Percentiles rank a stretch among this genome's conserved stretches.
These are phyloP conservation scores for Diplosoma virens DNA, from an alignment of 23 tunicate species.

Conservation along the genomic window DNA sequence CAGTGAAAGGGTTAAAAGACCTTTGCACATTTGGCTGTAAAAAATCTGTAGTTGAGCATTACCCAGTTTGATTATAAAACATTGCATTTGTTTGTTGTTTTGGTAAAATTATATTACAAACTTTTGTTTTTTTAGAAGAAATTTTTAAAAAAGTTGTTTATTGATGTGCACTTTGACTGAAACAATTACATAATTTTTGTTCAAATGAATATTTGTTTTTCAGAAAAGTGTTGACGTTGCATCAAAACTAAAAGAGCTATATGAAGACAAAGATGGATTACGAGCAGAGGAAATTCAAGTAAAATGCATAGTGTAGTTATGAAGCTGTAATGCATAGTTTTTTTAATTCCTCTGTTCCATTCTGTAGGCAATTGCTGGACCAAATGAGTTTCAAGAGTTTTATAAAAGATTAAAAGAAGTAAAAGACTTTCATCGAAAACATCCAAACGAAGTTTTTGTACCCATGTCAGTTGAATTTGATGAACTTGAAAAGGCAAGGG, in stretches of 20 bases:
- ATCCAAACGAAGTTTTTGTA: constrained; percentile 81
- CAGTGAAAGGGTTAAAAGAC: too few species aligned
- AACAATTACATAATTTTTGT: too few species aligned
- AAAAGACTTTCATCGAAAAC: constrained; percentile 84
- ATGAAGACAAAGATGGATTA: constrained; percentile 83
- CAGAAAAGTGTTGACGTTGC: constrained; percentile 39
- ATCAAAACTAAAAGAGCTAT: constrained; percentile 52
- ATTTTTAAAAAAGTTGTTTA: too few species aligned
- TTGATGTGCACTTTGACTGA: too few species aligned
- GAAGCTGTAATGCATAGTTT: too few species aligned
- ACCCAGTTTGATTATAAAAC: not conserved
- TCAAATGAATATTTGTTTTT: not conserved
- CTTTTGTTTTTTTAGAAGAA: too few species aligned
- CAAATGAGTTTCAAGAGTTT: constrained; percentile 85
- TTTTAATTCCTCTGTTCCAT: not conserved
- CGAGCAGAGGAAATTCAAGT: constrained; percentile 81
- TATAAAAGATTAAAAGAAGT: constrained; percentile 72
- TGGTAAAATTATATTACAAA: not conserved
- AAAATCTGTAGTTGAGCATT: too few species aligned
- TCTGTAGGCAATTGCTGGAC: constrained; percentile 72
- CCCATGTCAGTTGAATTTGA: constrained; percentile 96
- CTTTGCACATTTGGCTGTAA: too few species aligned
- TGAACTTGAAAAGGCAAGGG: constrained; percentile 62
- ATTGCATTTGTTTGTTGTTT: not conserved
- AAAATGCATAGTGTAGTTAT: not conserved